Evolutionary conservation across 2,113 vertebrate genomes (phyloP), one percentile per base, ranked within the genome.

Genomic region (Pogonocichla stellata): DNA sequence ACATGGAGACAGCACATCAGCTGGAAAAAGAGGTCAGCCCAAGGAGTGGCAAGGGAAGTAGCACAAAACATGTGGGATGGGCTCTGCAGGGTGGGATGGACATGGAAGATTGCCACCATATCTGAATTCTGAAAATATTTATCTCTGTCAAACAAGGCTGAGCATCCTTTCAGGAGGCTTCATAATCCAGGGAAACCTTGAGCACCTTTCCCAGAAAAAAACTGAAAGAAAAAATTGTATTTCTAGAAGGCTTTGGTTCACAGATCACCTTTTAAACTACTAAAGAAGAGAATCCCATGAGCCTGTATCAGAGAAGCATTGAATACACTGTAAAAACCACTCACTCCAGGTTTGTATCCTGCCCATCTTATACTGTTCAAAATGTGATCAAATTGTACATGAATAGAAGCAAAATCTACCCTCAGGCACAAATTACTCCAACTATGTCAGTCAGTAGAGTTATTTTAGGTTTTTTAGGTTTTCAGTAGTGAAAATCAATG

Each of bases 1-100:
- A 47, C 43, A 23, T 0, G 1, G 33, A 90, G 51, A 78, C 51
- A 26, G 6, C 0, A 0, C 0, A 6, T 71, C 60, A 77, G 22
- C 45, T 83, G 64, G 34, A 22, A 90, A 64, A 83, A 38, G 58
- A 73, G 33, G 15, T 91, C 51, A 87, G 53, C 19, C 24, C 36
- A 48, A 60, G 31, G 19, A 5, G 10, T 25, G 53, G 13, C 22
- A 22, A 65, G 19, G 29, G 31, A 72, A 69, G 24, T 22, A 19
- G 10, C n/a, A 45, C 9, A 20, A 91, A 80, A 40, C 25, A 16
- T 1, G 7, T 19, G 40, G 36, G 60, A n/a, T 42, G 38, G 45
- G 45, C 36, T 73, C 57, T 69, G 58, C 22, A 57, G 48, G 26
- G 18, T 48, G 43, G 12, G 8, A 36, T 16, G 36, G 57, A n/a